Evolutionary conservation across 1,140 invertebrate genomes (phyloP).

Genomic region (Nebria ingens): DNA sequence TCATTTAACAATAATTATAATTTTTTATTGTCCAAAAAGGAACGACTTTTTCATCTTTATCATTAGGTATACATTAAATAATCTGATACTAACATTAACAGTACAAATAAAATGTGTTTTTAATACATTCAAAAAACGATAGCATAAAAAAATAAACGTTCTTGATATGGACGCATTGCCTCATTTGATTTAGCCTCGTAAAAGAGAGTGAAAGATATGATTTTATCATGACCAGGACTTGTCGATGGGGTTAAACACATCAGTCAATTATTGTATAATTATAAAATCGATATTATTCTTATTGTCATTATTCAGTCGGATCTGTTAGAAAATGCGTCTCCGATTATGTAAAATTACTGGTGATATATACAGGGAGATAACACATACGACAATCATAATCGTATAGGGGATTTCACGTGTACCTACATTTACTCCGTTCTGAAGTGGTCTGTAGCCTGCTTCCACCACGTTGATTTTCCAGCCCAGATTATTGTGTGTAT

Average conservation of each 20-base stretch:
- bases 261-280: constrained; percentile 4
- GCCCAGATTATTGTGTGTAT: constrained; percentile 80
- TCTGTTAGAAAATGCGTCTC: not conserved
- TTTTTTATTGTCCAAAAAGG: constrained; percentile 7
- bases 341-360: not conserved
- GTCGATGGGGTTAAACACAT: not conserved
- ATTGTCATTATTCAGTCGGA: constrained; percentile 10
- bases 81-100: not conserved
- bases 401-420: not conserved
- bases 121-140: not conserved
- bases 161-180: constrained; percentile 3
- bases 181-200: not conserved
- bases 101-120: not conserved
- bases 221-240: not conserved
- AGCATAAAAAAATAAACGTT: not conserved
- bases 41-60: not conserved
- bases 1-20: not conserved
- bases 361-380: not conserved
- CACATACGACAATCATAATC: not conserved
- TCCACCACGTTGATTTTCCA: constrained; percentile 89
- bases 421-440: constrained; percentile 9
- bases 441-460: constrained; percentile 36
- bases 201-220: not conserved
- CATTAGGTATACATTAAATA: not conserved
- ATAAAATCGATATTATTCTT: constrained; percentile 6